Evolutionary conservation across 2,113 vertebrate genomes (phyloP), one percentile per base, ranked within the genome.

Genomic region (Scomber colias): DNA sequence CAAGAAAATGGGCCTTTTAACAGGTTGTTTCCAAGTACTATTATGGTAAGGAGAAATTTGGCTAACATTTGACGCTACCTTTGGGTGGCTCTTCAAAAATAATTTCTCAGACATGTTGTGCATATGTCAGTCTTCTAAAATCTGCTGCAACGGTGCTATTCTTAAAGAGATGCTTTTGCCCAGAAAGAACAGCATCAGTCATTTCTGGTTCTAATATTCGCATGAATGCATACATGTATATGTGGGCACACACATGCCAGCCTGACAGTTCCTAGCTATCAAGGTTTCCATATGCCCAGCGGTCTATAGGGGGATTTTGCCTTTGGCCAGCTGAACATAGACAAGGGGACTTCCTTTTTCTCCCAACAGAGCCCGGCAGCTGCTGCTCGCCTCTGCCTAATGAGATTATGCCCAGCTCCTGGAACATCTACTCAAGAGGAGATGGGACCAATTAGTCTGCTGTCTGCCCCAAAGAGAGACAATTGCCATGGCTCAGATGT

Each of bases 391-490:
- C 85, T 84, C 74, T 45, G 63, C 72, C 75, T 94, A 94, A 94
- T 93, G 87, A 91, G 92, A 95, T 94, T 93, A 94, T 31, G 85
- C 78, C 79, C 70, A 81, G 88, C 89, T 93, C 81, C 82, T 85
- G 89, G 86, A 92, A 90, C 91, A 93, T 92, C 87, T 86, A 87
- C 92, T 90, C 91, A 88, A 83, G 77, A 86, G 80, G 89, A 91
- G 85, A 94, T 88, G 90, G 92, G 83, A 93, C 91, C 94, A 94
- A 94, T 95, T 94, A 94, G 92, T 87, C 82, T 79, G 85, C 87
- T 69, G 87, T 90, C 86, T 90, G 90, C 84, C 87, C 92, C 78
- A 66, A 83, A 91, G 89, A 93, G 82, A 91, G 84, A 85, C 83
- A 78, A 87, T 88, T 88, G 71, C 84, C 82, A 84, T 49, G 55